Evolutionary conservation across 2,888 invertebrate genomes (phyloP).

Genomic region (Drosophila longiperda): DNA sequence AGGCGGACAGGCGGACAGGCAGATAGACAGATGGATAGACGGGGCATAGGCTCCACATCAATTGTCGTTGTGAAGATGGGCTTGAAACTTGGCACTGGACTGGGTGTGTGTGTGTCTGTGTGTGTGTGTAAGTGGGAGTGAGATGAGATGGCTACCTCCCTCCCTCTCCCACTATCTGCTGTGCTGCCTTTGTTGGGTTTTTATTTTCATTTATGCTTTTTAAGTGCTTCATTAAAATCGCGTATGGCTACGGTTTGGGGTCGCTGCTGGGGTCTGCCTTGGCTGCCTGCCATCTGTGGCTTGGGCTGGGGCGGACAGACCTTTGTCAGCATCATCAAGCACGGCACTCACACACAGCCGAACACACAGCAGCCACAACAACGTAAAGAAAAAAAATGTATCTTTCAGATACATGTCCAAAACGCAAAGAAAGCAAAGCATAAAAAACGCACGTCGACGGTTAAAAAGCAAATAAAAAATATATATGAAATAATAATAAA

Average conservation of each 20-base stretch:
- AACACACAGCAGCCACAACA: slow-evolving; percentile 1
- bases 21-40: slow-evolving; percentile 18
- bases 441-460: slow-evolving; percentile 56
- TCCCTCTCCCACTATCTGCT: slow-evolving; percentile 16
- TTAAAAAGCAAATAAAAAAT: slow-evolving; percentile 27
- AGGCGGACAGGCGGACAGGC: not conserved
- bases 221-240: slow-evolving; percentile 81
- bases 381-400: slow-evolving; percentile 52
- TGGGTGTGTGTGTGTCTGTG: not conserved
- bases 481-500: slow-evolving; percentile 64
- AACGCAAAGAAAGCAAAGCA: slow-evolving; percentile 74
- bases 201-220: slow-evolving; percentile 82
- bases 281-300: slow-evolving; percentile 27
- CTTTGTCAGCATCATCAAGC: slow-evolving; percentile 79
- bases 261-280: slow-evolving; percentile 37
- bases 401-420: slow-evolving; percentile 77
- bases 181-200: slow-evolving; percentile 69
- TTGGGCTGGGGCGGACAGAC: slow-evolving; percentile 60
- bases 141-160: not conserved
- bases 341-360: slow-evolving; percentile 46
- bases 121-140: slow-evolving; percentile 7
- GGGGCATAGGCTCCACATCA: slow-evolving; percentile 72
- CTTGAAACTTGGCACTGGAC: slow-evolving; percentile 36
- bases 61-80: slow-evolving; percentile 75
- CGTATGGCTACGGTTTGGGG: slow-evolving; percentile 64